Base-by-base conservation (phyloP, 2,797 vertebrate species). In the Lepus townsendii region DNA sequence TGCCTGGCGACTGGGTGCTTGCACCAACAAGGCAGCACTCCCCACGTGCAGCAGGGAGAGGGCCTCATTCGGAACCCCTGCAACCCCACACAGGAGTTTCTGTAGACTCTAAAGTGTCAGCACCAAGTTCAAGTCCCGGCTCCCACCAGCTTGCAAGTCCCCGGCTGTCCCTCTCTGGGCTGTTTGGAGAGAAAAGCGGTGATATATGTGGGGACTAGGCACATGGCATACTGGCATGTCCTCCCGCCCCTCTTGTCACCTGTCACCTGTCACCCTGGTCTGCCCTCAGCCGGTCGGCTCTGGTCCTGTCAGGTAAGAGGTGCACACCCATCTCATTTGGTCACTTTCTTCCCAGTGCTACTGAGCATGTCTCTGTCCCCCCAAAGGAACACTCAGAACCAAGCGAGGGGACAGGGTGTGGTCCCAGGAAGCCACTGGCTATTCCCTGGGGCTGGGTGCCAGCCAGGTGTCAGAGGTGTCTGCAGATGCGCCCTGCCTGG, bases 61-160 rank as follows among this genome's bases (percentile, higher is more conserved):
- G 60, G 86, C 50, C 68, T 89, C 35, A 22, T 69, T 83, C 68
- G 19, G 63, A 91, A 86, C 84, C 47, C 47, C 38, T 14, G 54
- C 30, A 42, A 11, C 24, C 66, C 68, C 19, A 24, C 5, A 16
- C 38, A 27, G 50, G 27, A 35, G 27, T 30, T 73, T 66, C 26
- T 47, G 17, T 52, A 88, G 47, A 63, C 24, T 72, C 10, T 57
- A 85, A 71, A 27, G 42, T 26, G 78, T 26, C 54, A 88, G 57
- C 78, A 20, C 42, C 83, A 83, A 52, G 62, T 82, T 93, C 60
- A 83, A 95, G 83, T 77, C 32, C 69, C 4, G 17, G 73, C 65
- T 83, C 75, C 66, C 47, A 26, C 13, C n/a, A 86, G 65, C 14
- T 42, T 85, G n/a, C 26, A 42, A 83, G 72, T 77, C 79, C 35